These are phyloP conservation scores for Poecilia latipinna DNA, from an alignment of 2,113 vertebrate species.

Conservation along the genomic window DNA sequence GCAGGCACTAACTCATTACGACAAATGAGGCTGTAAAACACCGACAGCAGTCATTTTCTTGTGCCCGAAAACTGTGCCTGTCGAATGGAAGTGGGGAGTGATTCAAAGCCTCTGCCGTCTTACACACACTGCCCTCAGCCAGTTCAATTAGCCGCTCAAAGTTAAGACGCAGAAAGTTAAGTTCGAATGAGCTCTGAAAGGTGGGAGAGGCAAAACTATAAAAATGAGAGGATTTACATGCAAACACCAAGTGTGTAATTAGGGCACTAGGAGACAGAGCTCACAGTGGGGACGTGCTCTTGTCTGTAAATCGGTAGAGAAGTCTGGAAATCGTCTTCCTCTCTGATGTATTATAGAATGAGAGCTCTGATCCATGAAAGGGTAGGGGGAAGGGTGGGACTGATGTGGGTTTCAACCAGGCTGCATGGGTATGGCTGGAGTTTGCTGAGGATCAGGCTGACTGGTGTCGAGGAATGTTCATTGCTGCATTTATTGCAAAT, in stretches of 20 bases:
- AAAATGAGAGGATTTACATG: conserved; percentile 17
- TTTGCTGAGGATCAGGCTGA: conserved; percentile 18
- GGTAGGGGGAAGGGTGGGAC: conserved; percentile 36
- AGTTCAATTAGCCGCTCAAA: conserved; percentile 48
- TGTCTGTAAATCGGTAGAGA: conserved; percentile 42
- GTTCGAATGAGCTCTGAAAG: conserved; percentile 6
- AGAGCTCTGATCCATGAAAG: conserved; percentile 51
- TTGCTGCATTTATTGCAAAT: not conserved
- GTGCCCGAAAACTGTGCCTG: conserved; percentile 32
- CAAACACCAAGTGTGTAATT: not conserved
- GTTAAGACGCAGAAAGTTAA: conserved; percentile 28
- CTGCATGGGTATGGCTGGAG: conserved; percentile 8
- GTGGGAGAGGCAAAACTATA: conserved; percentile 3
- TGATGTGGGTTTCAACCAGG: conserved; percentile 13
- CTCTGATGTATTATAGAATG: conserved; percentile 65
- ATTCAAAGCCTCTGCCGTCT: conserved; percentile 27
- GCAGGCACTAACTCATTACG: conserved; percentile 48
- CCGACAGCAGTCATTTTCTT: conserved; percentile 42
- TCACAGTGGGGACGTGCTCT: conserved; percentile 31
- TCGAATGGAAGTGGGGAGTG: conserved; percentile 27
- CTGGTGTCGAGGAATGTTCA: conserved; percentile 9
- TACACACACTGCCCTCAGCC: conserved; percentile 29
- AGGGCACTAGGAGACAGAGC: conserved; percentile 18
- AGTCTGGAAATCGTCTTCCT: conserved; percentile 45
- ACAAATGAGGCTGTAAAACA: conserved; percentile 46